Percentiles rank a stretch among this genome's conserved stretches.
phyloP scores from a whole-genome alignment of 2,113 vertebrate species.

The Sapayoa aenigma region DNA sequence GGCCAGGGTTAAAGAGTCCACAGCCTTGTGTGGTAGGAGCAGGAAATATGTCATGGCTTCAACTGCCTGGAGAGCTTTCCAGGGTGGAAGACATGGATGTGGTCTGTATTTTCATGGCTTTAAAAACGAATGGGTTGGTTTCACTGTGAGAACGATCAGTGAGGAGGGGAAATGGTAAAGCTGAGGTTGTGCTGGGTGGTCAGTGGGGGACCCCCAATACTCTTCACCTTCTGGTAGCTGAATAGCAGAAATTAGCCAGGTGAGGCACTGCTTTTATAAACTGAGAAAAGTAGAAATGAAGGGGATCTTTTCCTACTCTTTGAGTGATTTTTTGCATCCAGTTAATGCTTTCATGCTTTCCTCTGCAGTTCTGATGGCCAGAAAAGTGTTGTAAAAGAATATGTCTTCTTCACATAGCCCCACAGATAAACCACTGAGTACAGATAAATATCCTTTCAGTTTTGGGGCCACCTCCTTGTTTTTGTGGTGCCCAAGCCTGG shows the following conservation, averaged over 20 bases:
- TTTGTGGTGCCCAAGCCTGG: not conserved
- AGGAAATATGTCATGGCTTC: not conserved
- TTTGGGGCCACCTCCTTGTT: not conserved
- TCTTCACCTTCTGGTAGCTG: not conserved
- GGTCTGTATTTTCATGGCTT: not conserved
- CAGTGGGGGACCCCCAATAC: rapidly evolving
- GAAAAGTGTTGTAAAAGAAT: not conserved
- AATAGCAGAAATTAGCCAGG: not conserved
- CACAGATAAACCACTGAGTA: not conserved
- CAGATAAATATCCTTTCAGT: not conserved
- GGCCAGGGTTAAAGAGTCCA: not conserved
- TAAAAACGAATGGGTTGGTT: not conserved
- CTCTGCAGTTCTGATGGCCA: not conserved
- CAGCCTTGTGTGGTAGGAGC: not conserved
- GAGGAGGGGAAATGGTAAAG: not conserved
- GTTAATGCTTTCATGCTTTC: not conserved
- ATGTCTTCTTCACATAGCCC: not conserved
- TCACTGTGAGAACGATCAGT: rapidly evolving
- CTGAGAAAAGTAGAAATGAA: not conserved
- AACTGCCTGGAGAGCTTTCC: not conserved
- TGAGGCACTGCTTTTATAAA: not conserved
- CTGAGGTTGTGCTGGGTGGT: not conserved
- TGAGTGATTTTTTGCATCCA: not conserved
- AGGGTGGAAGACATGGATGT: not conserved
- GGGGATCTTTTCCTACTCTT: not conserved